Evolutionary conservation across 2,888 invertebrate genomes (phyloP).

Genomic region (Agrilus mali): DNA sequence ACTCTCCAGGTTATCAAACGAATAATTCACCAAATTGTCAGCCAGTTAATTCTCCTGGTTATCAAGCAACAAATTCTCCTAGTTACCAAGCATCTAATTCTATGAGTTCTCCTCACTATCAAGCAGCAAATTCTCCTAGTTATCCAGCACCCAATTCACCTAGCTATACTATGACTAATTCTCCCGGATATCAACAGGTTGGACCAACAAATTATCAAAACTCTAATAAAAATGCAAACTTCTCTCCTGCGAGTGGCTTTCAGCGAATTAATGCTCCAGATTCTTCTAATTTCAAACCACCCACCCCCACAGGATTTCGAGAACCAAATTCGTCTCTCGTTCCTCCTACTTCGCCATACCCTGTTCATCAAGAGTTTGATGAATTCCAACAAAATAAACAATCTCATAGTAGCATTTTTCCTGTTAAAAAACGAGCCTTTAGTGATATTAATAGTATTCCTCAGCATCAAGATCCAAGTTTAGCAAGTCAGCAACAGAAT

Average conservation of each 20-base stretch:
- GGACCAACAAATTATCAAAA: conserved; percentile 2
- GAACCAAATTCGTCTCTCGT: background rate
- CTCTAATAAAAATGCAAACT: too few species aligned
- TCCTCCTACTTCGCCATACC: background rate
- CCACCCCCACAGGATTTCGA: background rate
- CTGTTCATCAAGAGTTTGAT: background rate
- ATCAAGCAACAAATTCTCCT: too few species aligned
- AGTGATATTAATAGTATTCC: conserved; percentile 32
- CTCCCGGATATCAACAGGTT: background rate
- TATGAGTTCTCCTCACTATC: conserved; percentile 11
- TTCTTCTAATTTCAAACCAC: too few species aligned
- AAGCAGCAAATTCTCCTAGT: conserved; percentile 13
- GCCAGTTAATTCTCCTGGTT: too few species aligned
- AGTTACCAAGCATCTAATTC: too few species aligned
- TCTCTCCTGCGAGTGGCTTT: too few species aligned
- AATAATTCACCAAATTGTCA: too few species aligned
- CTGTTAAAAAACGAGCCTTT: conserved; percentile 52
- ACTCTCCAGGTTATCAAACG: too few species aligned
- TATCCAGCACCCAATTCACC: conserved; percentile 6
- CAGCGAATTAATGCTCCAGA: too few species aligned
- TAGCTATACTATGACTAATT: background rate
- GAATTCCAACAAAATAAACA: conserved; percentile 3
- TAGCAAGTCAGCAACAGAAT: conserved; percentile 12
- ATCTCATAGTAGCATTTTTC: conserved; percentile 37
- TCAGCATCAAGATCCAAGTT: conserved; percentile 7